These are phyloP conservation scores for Temnothorax unifasciatus DNA, from an alignment of 2,888 invertebrate genomes.

Conservation along the genomic window DNA sequence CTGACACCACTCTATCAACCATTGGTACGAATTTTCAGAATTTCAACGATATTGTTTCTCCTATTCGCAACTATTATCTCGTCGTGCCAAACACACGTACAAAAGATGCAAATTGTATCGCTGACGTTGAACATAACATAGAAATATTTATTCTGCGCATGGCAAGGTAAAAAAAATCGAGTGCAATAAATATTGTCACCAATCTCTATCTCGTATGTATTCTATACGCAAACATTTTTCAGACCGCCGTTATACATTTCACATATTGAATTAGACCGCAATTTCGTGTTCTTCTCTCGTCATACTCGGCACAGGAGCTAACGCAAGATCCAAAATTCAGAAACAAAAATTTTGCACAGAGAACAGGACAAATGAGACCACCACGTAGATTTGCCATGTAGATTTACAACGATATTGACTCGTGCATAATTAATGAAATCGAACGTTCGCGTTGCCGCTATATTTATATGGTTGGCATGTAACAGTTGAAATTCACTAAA, in stretches of 20 bases:
- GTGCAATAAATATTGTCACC: slow-evolving; percentile 30
- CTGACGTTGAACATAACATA: slow-evolving; percentile 18
- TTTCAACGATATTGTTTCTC: slow-evolving; percentile 52
- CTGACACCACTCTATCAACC: slow-evolving; percentile 48
- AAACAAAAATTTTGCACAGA: slow-evolving; percentile 18
- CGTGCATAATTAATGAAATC: slow-evolving; percentile 58
- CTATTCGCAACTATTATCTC: slow-evolving; percentile 54
- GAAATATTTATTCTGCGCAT: slow-evolving; percentile 47
- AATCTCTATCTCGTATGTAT: slow-evolving; percentile 17
- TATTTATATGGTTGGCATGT: not conserved
- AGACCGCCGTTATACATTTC: slow-evolving; percentile 13
- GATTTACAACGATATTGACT: slow-evolving; percentile 21
- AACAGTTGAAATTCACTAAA: not conserved
- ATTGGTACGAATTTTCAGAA: slow-evolving; percentile 41
- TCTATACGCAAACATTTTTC: slow-evolving; percentile 5
- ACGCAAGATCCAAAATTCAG: slow-evolving; percentile 22
- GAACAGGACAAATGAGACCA: not conserved
- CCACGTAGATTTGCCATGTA: not conserved
- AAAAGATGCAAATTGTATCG: slow-evolving; percentile 34
- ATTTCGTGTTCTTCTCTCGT: slow-evolving; percentile 8
- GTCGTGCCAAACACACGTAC: slow-evolving; percentile 27
- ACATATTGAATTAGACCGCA: slow-evolving; percentile 41
- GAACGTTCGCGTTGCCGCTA: not conserved
- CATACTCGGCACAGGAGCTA: not conserved
- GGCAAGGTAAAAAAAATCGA: slow-evolving; percentile 38